These are phyloP conservation scores for Ptilodon capucinus DNA, from an alignment of 2,888 invertebrate species.

Conservation along the genomic window DNA sequence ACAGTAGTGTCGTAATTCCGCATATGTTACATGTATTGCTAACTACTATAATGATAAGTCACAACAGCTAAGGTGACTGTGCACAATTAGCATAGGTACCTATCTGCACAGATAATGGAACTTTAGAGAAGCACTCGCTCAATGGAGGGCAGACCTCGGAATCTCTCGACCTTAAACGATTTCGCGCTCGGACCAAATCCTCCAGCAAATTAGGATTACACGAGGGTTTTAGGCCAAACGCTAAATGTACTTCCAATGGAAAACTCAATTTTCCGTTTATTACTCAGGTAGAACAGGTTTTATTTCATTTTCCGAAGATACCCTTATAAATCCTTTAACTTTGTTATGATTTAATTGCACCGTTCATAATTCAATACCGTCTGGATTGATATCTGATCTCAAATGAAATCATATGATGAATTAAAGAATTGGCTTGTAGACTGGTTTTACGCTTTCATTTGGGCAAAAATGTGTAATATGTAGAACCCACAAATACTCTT, in stretches of 20 bases:
- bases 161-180: conserved; percentile 47
- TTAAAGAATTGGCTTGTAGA: not conserved
- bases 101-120: conserved; percentile 29
- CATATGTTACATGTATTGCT: not conserved
- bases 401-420: not conserved
- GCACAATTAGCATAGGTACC: conserved; percentile 26
- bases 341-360: conserved; percentile 19
- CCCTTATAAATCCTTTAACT: conserved; percentile 25
- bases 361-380: conserved; percentile 15
- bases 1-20: too few species aligned
- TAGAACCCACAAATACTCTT: too few species aligned
- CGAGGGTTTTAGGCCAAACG: conserved; percentile 54
- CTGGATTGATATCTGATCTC: conserved; percentile 1
- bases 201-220: conserved; percentile 71
- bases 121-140: conserved; percentile 27
- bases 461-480: too few species aligned
- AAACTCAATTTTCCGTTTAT: conserved; percentile 51
- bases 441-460: not conserved
- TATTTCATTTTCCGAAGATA: conserved; percentile 20
- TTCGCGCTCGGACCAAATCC: conserved; percentile 57
- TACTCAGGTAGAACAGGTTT: conserved; percentile 37
- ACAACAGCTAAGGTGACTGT: conserved; percentile 5
- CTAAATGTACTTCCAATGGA: conserved; percentile 59
- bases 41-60: not conserved
- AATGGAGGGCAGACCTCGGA: conserved; percentile 26